Evolutionary conservation across 92 coral and sea anemone species (phyloP).

Genomic region (Porites divaricata): DNA sequence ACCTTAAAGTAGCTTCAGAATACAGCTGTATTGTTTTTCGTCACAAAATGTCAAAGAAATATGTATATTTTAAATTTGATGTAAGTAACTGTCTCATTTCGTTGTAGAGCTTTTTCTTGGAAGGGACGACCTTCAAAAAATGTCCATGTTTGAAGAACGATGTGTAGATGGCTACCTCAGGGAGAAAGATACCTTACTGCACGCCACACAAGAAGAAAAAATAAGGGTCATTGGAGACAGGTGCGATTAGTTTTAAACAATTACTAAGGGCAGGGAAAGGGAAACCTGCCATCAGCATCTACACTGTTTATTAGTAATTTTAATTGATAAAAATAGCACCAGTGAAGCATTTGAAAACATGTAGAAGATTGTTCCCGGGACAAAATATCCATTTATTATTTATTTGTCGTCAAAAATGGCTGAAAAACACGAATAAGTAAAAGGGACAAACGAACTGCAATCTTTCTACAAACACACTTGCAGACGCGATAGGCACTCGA

Average conservation of each 20-base stretch:
- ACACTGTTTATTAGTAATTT: too few relatives aligned
- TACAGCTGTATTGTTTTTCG: neutral
- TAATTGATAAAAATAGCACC: too few relatives aligned
- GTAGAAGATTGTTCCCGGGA: too few relatives aligned
- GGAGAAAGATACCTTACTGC: slow-evolving; percentile 82
- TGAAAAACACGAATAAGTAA: too few relatives aligned
- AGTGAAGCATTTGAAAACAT: too few relatives aligned
- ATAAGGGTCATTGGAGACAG: slow-evolving; percentile 81
- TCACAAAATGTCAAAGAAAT: neutral
- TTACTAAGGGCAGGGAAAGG: neutral
- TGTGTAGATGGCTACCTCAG: slow-evolving; percentile 72
- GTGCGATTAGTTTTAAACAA: slow-evolving; percentile 4
- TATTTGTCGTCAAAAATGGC: too few relatives aligned
- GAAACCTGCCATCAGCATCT: too few relatives aligned
- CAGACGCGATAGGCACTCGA: too few relatives aligned
- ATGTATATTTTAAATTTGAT: neutral
- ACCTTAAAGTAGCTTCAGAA: neutral
- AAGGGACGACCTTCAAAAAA: slow-evolving; percentile 62
- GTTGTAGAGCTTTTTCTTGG: slow-evolving; percentile 69
- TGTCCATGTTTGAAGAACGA: slow-evolving; percentile 85
- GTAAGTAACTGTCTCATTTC: neutral
- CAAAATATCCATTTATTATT: too few relatives aligned
- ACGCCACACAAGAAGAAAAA: slow-evolving; percentile 83
- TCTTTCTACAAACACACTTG: too few relatives aligned
- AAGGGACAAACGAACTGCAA: too few relatives aligned